These are phyloP conservation scores for Jacana jacana DNA, from an alignment of 2,113 vertebrate species.

Conservation along the genomic window DNA sequence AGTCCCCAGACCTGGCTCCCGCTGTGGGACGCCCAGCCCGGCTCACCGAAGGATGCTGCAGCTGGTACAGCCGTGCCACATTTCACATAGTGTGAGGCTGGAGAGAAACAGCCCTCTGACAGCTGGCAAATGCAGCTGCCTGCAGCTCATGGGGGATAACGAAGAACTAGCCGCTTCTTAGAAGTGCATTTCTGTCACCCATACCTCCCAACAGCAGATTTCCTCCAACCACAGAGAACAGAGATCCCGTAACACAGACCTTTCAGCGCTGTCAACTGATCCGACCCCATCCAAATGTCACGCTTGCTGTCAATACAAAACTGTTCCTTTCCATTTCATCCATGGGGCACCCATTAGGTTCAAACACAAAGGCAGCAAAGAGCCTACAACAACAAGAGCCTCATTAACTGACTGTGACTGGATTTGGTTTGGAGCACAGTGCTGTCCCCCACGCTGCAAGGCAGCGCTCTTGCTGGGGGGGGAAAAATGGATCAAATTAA, in stretches of 20 bases:
- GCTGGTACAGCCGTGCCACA: background rate
- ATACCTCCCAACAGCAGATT: background rate
- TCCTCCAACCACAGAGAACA: background rate
- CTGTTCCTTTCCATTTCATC: background rate
- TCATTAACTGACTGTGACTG: slow-evolving; percentile 6
- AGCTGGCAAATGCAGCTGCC: background rate
- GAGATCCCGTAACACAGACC: accelerated
- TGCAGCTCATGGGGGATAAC: background rate
- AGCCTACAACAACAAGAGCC: slow-evolving; percentile 19
- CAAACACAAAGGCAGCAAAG: slow-evolving; percentile 7
- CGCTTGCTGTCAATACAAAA: background rate
- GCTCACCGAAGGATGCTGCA: background rate
- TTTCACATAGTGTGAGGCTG: background rate
- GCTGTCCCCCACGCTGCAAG: background rate
- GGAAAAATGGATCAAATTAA: background rate
- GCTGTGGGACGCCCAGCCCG: background rate
- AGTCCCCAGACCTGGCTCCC: background rate
- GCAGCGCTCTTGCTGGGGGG: background rate
- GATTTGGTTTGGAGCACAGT: slow-evolving; percentile 2
- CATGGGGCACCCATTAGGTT: background rate
- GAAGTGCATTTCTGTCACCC: background rate
- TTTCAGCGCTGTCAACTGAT: background rate
- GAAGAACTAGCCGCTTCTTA: background rate
- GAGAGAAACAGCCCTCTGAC: background rate
- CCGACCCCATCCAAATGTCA: background rate